Base-by-base conservation (phyloP, 2,113 vertebrate genomes). In the Hydrochoerus hydrochaeris region DNA sequence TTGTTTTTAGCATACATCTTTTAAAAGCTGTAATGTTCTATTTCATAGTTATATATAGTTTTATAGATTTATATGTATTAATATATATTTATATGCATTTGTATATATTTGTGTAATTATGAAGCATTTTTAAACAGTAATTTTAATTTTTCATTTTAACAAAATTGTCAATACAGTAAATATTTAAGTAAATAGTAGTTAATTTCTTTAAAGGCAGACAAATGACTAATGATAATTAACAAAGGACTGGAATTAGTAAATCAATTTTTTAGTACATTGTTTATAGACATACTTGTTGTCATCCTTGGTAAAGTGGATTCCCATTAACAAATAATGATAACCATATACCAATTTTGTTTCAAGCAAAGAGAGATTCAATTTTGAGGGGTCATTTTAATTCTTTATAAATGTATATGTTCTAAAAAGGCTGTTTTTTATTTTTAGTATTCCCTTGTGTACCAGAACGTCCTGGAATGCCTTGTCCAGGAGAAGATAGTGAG, bases 401-500 rank as follows among this genome's bases (percentile, higher is more conserved):
- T 81, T 0, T 92, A 5, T 89, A 89, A 89, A 91, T 81, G 81
- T 90, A 71, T 89, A 12, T 98, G 38, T 77, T 93, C 32, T 14
- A 94, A 91, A 75, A 49, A 73, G 96, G 12, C 75, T 95, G 49
- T 91, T 97, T 97, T 80, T 84, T 57, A 44, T 94, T 93, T 69
- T 98, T 97, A 99, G 99, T 99, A n/a, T 99, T 99, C 94, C 99
- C 99, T 11, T 99, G 99, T 98, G 97, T 99, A 90, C 99, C 99
- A 88, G 99, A 99, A 98, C 99, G 99, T 95, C 99, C 99, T 95
- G 99, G 99, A 91, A 99, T 99, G 99, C 99, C 99, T 1, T 99
- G 99, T 98, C 99, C 99, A 19, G 99, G 99, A 97, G 99, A 99
- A 98, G 99, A 99, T 82, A 99, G 99, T 99, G 98, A 99, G 99